Percentiles rank a stretch among this genome's conserved stretches.
Conservation (phyloP, 1,140 invertebrate species). For the Anthonomus grandis region DNA sequence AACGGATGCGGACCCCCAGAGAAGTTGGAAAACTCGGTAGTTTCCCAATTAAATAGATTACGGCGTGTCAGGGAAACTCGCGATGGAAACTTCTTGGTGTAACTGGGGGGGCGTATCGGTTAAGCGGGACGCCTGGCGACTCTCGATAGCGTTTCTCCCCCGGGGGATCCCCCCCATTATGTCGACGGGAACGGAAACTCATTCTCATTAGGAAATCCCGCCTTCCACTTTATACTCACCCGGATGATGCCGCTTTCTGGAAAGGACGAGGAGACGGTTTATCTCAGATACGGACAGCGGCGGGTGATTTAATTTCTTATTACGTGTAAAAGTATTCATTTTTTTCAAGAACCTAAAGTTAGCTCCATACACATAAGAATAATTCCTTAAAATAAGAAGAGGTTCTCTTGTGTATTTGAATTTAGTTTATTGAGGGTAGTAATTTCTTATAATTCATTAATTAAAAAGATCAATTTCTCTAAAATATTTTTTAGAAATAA, state of each 20-base stretch:
- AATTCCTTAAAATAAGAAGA: too few species aligned
- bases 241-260: constrained; percentile 6
- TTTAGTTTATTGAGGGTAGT: too few species aligned
- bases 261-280: constrained; percentile 10
- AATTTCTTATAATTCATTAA: too few species aligned
- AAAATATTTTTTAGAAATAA: too few species aligned
- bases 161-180: background rate
- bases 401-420: too few species aligned
- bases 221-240: constrained; percentile 6
- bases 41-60: constrained; percentile 7
- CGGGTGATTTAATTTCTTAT: too few species aligned
- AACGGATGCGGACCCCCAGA: too few species aligned
- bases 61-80: background rate
- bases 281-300: constrained; percentile 3
- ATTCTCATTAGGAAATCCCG: constrained; percentile 16
- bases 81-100: constrained; percentile 3
- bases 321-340: too few species aligned
- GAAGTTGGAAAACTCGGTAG: background rate
- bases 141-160: constrained; percentile 8
- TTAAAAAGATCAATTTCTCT: too few species aligned
- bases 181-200: constrained; percentile 1
- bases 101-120: constrained; percentile 13
- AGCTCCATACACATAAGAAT: too few species aligned
- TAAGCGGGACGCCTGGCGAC: constrained; percentile 16
- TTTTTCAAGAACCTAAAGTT: too few species aligned